phyloP scores from a whole-genome alignment of 1,140 invertebrate genomes.

The Drosophila lacertosa region DNA sequence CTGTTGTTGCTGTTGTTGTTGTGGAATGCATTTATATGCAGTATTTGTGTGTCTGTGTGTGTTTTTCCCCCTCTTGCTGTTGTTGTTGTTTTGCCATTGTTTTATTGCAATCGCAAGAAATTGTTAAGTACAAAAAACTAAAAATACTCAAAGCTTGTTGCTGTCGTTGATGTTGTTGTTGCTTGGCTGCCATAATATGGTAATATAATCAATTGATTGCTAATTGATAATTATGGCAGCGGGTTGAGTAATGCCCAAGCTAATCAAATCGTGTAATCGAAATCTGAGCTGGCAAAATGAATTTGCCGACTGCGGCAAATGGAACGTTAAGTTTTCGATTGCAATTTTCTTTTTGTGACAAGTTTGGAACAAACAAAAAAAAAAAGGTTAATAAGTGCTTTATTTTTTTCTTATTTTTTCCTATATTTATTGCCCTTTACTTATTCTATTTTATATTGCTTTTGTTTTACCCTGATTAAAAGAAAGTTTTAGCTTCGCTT shows the following conservation, averaged over 20 bases:
- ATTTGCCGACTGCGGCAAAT: conserved; percentile 2
- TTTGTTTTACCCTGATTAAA: too few species aligned
- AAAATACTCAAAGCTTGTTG: conserved; percentile 15
- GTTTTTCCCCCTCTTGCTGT: conserved; percentile 12
- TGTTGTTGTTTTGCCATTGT: conserved; percentile 32
- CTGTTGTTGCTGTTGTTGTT: conserved; percentile 29
- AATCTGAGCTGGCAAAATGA: conserved; percentile 21
- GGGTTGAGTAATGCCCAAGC: conserved; percentile 37
- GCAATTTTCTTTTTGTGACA: not conserved
- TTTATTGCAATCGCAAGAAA: conserved; percentile 33
- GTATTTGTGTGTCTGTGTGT: conserved; percentile 32
- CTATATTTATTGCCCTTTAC: too few species aligned
- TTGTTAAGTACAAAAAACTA: conserved; percentile 1
- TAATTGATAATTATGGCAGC: conserved; percentile 79
- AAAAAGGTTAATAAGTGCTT: too few species aligned
- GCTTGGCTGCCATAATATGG: conserved; percentile 46
- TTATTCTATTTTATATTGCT: too few species aligned
- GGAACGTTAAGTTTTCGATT: not conserved
- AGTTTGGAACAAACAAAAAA: too few species aligned
- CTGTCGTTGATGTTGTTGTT: conserved; percentile 17
- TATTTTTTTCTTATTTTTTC: too few species aligned
- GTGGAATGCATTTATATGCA: conserved; percentile 59
- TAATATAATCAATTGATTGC: conserved; percentile 78
- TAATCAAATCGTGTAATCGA: conserved; percentile 46
- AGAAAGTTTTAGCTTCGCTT: too few species aligned